phyloP scores from a whole-genome alignment of 2,113 vertebrate species.

The Taurulus bubalis region DNA sequence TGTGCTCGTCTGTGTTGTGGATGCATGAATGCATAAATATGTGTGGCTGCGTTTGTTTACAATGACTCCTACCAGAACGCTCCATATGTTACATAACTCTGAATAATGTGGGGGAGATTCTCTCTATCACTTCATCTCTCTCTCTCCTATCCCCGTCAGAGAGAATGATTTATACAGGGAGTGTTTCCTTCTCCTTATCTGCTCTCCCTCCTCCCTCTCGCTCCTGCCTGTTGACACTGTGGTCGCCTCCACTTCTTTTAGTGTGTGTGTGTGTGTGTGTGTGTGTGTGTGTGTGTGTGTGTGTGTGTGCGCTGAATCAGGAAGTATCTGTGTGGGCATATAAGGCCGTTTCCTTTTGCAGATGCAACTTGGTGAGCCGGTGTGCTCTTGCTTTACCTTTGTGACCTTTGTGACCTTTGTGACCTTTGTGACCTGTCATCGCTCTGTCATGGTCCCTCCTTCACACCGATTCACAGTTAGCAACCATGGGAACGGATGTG shows the following conservation, averaged over 20 bases:
- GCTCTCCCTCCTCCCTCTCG: slow-evolving; percentile 23
- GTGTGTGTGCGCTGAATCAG: slow-evolving; percentile 8
- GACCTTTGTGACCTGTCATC: slow-evolving; percentile 15
- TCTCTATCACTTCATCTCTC: slow-evolving; percentile 46
- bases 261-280: slow-evolving; percentile 13
- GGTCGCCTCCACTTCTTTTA: slow-evolving; percentile 43
- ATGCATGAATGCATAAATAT: slow-evolving; percentile 66
- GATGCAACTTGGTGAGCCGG: background rate
- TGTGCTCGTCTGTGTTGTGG: slow-evolving; percentile 30
- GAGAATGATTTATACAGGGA: slow-evolving; percentile 60
- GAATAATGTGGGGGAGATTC: slow-evolving; percentile 54
- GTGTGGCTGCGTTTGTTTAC: slow-evolving; percentile 65
- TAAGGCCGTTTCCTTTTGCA: slow-evolving; percentile 29
- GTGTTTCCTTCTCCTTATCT: slow-evolving; percentile 59
- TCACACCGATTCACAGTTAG: slow-evolving; percentile 29
- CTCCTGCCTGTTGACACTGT: slow-evolving; percentile 49
- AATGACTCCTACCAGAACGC: slow-evolving; percentile 45
- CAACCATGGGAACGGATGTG: background rate
- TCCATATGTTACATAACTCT: slow-evolving; percentile 68
- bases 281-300: slow-evolving; percentile 9
- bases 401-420: slow-evolving; percentile 19
- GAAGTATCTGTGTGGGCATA: slow-evolving; percentile 8
- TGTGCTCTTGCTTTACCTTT: background rate
- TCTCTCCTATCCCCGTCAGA: slow-evolving; percentile 42
- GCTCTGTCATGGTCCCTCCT: slow-evolving; percentile 7